Conservation (phyloP, 2,797 vertebrate genomes). For the Coreius guichenoti region DNA sequence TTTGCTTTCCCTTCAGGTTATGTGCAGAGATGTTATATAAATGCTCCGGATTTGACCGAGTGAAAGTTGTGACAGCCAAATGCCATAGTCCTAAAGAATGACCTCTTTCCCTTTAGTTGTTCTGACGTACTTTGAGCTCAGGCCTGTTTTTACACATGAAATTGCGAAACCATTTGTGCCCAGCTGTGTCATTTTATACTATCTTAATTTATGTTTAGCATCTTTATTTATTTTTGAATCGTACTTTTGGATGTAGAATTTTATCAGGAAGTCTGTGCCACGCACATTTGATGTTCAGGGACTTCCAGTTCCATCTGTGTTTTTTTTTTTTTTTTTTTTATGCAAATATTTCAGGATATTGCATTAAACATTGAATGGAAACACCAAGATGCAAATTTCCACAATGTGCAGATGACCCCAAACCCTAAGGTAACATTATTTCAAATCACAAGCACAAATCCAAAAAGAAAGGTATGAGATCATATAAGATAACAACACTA, state of each 20-base stretch:
- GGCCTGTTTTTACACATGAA: background rate
- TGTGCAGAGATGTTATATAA: conserved; percentile 30
- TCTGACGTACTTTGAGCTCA: background rate
- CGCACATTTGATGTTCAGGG: background rate
- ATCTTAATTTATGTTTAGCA: background rate
- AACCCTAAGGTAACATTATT: background rate
- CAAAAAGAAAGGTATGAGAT: background rate
- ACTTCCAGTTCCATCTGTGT: background rate
- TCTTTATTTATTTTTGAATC: background rate
- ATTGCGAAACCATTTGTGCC: background rate
- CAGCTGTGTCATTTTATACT: background rate
- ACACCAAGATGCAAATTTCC: background rate
- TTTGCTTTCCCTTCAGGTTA: conserved; percentile 18
- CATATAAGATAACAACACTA: background rate
- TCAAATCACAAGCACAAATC: background rate
- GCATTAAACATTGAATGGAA: background rate
- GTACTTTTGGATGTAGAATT: background rate
- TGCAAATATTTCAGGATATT: background rate
- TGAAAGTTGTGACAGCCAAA: conserved; percentile 20
- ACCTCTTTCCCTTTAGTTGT: background rate
- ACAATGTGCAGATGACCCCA: background rate
- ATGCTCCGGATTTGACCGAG: conserved; percentile 13
- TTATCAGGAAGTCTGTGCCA: background rate
- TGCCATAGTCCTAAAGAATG: conserved; percentile 22
- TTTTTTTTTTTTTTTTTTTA: background rate